These are phyloP conservation scores for Tetragnatha montana DNA, from an alignment of 2,888 invertebrate species.

Conservation along the genomic window DNA sequence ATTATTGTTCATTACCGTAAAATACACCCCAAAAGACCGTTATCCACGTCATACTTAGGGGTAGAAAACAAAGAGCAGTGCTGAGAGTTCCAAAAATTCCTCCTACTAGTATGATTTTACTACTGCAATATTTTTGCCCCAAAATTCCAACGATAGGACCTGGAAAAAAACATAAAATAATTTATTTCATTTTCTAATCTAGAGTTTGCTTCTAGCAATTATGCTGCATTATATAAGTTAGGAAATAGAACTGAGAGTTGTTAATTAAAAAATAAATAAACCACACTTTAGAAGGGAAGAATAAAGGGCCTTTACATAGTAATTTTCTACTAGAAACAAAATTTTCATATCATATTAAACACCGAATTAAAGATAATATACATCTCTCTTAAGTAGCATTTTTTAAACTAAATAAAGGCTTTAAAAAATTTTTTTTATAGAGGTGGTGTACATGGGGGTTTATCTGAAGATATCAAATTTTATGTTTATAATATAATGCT, in stretches of 20 bases:
- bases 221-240: not conserved
- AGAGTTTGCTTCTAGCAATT: not conserved
- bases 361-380: no score
- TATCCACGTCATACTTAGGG: not conserved
- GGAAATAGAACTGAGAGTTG: not conserved
- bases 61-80: not conserved
- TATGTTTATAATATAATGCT: no score
- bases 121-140: not conserved
- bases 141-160: slow-evolving; percentile 8
- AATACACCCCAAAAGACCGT: not conserved
- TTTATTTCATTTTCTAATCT: not conserved
- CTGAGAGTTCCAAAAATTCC: not conserved
- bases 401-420: no score
- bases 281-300: no score
- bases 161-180: not conserved
- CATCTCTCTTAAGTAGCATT: no score
- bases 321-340: no score
- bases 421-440: no score
- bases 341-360: no score
- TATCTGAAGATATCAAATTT: no score
- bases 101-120: not conserved
- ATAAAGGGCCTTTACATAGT: no score
- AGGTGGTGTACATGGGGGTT: no score
- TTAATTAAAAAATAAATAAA: not conserved
- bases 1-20: not conserved